phyloP scores from a whole-genome alignment of 2,113 vertebrate genomes.

The Etia nguti region DNA sequence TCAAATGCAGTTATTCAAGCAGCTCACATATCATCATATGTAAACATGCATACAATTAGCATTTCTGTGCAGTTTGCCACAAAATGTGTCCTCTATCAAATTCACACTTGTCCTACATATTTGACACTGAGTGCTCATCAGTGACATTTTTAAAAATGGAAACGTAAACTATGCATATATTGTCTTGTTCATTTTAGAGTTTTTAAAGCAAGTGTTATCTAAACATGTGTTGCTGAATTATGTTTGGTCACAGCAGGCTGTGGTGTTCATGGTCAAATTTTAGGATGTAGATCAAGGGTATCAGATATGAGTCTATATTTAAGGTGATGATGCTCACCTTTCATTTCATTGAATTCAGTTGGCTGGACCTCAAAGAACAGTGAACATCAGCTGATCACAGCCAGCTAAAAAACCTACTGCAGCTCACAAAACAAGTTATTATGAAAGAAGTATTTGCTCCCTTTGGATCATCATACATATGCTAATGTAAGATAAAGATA shows the following conservation, averaged over 20 bases:
- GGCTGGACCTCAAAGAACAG: background rate
- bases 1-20: background rate
- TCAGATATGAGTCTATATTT: background rate
- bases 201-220: background rate
- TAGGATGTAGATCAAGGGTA: background rate
- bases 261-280: background rate
- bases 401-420: background rate
- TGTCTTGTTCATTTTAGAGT: background rate
- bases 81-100: background rate
- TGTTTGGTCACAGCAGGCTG: background rate
- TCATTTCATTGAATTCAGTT: accelerated
- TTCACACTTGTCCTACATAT: background rate
- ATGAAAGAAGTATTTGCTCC: background rate
- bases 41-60: background rate
- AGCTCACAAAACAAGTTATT: background rate
- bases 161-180: background rate
- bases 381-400: background rate
- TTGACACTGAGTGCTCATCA: background rate
- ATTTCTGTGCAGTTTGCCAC: background rate
- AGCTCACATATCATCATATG: background rate
- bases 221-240: accelerated
- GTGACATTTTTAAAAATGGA: background rate
- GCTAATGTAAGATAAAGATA: background rate
- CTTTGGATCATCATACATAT: background rate
- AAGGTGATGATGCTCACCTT: background rate